Conservation (phyloP, 2,888 invertebrate species). For the Chymomyza caudatula region DNA sequence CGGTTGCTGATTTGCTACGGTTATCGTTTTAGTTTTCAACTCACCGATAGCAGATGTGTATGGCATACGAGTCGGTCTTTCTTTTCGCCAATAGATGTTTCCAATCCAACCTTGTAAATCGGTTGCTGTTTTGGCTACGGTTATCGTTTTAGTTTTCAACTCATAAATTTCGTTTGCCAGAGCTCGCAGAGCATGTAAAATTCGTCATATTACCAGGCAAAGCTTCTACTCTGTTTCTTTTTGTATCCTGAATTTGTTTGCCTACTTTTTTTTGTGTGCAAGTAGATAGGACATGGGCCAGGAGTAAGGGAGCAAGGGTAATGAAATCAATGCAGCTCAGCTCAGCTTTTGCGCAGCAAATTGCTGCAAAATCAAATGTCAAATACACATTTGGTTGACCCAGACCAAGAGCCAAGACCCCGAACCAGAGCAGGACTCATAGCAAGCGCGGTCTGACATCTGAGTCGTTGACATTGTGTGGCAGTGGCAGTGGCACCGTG, state of each 20-base stretch:
- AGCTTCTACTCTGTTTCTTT: not conserved
- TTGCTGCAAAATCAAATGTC: conserved; percentile 62
- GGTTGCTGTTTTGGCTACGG: too few species aligned
- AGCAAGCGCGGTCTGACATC: not conserved
- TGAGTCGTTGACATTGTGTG: not conserved
- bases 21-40: too few species aligned
- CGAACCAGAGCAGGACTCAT: not conserved
- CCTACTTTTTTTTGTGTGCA: not conserved
- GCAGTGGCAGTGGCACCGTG: not conserved
- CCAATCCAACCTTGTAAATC: too few species aligned
- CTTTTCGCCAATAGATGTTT: too few species aligned
- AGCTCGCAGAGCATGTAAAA: not conserved
- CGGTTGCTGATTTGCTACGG: too few species aligned
- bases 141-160: too few species aligned
- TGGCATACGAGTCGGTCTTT: too few species aligned
- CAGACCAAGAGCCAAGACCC: conserved; percentile 28
- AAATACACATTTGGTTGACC: conserved; percentile 59
- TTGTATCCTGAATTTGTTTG: not conserved
- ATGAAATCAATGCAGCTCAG: conserved; percentile 30
- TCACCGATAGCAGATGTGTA: too few species aligned
- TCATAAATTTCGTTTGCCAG: too few species aligned
- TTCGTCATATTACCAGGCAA: not conserved
- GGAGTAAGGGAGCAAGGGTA: conserved; percentile 3
- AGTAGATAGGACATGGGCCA: conserved; percentile 4
- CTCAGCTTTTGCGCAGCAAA: conserved; percentile 18